Conservation (phyloP, 2,797 vertebrate species). For the Macropodus opercularis region DNA sequence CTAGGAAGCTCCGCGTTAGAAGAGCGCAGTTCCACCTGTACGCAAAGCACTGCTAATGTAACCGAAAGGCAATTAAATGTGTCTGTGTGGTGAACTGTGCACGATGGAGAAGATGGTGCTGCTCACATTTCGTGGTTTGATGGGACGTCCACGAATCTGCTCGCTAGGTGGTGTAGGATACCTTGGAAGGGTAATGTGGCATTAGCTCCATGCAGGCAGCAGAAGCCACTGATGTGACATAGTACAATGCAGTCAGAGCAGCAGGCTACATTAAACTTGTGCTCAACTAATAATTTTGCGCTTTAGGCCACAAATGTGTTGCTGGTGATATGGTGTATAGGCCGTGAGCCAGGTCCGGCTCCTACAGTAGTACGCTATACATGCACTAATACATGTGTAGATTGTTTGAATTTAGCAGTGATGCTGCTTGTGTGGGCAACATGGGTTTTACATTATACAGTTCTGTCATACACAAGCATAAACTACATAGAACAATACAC, state of each 20-base stretch:
- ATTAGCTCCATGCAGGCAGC: conserved; percentile 34
- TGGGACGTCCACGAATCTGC: conserved; percentile 31
- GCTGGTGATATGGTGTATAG: not conserved
- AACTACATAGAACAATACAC: not conserved
- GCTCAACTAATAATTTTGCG: not conserved
- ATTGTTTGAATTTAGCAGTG: not conserved
- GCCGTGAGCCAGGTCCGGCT: not conserved
- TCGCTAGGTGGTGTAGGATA: conserved; percentile 76
- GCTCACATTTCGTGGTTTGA: conserved; percentile 45
- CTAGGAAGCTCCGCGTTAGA: conserved; percentile 4
- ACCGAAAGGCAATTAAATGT: conserved; percentile 1
- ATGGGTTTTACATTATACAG: not conserved
- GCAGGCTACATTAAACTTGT: not conserved
- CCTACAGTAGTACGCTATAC: not conserved
- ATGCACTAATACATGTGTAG: not conserved
- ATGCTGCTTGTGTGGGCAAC: not conserved
- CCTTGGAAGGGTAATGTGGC: conserved; percentile 50
- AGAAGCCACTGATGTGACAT: conserved; percentile 1
- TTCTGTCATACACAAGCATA: not conserved
- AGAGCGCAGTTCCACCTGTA: conserved; percentile 20
- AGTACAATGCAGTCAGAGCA: not conserved
- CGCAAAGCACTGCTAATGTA: conserved; percentile 5
- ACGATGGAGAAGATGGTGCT: conserved; percentile 34
- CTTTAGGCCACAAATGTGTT: not conserved
- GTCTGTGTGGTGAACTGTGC: not conserved